Conservation (phyloP, 2,797 vertebrate species). For the Melanitta fusca region DNA sequence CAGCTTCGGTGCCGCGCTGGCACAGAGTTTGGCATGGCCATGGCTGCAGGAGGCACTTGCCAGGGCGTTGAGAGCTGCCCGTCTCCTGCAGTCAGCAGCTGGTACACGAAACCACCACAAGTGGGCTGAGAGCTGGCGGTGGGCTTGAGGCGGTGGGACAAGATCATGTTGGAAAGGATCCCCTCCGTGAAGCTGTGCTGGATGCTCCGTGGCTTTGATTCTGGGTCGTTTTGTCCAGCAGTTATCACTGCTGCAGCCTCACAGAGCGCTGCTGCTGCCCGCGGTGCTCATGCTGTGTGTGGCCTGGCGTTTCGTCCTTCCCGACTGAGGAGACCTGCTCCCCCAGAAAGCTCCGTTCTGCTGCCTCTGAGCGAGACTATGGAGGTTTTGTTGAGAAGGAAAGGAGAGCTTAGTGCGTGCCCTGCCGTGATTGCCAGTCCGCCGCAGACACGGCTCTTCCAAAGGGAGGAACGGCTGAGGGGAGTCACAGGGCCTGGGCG, state of each 20-base stretch:
- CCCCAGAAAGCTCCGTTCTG: neutral
- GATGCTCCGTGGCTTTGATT: neutral
- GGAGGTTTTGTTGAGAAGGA: neutral
- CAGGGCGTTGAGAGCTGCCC: too few relatives aligned
- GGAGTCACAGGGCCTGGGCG: neutral
- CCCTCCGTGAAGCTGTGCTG: neutral
- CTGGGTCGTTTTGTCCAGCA: neutral
- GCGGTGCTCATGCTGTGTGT: accelerated
- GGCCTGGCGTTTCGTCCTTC: neutral
- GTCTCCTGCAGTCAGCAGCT: neutral
- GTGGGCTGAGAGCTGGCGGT: neutral
- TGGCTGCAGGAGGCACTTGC: too few relatives aligned
- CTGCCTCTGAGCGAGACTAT: neutral
- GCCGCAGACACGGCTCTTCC: neutral
- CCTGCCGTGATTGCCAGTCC: neutral
- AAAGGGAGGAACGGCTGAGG: neutral
- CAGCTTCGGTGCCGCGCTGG: too few relatives aligned
- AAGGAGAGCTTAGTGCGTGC: neutral
- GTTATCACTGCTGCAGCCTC: neutral
- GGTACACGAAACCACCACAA: neutral
- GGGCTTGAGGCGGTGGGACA: neutral
- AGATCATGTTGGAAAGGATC: neutral
- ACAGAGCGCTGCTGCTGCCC: neutral
- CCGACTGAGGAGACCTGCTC: neutral
- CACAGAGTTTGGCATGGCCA: too few relatives aligned